A percentile compares a stretch with the other conserved stretches of the same genome.
These are phyloP conservation scores for Antheraea mylitta DNA, from an alignment of 1,140 invertebrate species.

Conservation along the genomic window DNA sequence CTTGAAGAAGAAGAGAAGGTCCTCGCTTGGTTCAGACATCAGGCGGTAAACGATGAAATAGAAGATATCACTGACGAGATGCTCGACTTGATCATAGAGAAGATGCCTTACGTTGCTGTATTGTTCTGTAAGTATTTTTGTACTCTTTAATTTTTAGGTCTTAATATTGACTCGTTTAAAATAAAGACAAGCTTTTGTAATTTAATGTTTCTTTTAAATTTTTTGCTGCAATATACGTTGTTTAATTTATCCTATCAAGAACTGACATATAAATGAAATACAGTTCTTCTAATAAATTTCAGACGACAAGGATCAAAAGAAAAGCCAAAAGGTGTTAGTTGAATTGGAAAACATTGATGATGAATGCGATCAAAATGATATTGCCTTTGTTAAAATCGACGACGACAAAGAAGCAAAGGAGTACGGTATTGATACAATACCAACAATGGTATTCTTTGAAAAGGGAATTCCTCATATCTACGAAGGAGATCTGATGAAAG, in stretches of 20 bases:
- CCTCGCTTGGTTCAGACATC: constrained; percentile 91
- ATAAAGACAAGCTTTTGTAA: constrained; percentile 28
- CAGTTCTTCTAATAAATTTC: constrained; percentile 66
- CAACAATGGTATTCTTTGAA: constrained; percentile 92
- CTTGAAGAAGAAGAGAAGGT: constrained; percentile 94
- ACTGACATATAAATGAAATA: constrained; percentile 72
- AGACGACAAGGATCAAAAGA: constrained; percentile 96
- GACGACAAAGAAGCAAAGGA: constrained; percentile 93
- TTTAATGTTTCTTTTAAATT: constrained; percentile 23
- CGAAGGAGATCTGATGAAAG: constrained; percentile 94
- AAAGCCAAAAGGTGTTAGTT: constrained; percentile 91
- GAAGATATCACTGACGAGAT: constrained; percentile 97
- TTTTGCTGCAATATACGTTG: constrained; percentile 12
- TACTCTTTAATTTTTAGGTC: constrained; percentile 21
- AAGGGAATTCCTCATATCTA: constrained; percentile 93
- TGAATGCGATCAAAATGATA: constrained; percentile 94
- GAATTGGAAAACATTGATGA: constrained; percentile 97
- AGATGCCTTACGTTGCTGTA: constrained; percentile 92
- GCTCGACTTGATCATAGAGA: constrained; percentile 94
- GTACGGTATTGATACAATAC: constrained; percentile 91
- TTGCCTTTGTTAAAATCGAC: constrained; percentile 96
- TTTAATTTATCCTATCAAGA: constrained; percentile 41
- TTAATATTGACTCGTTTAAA: constrained; percentile 45
- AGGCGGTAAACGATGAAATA: constrained; percentile 93
- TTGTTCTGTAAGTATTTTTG: constrained; percentile 89